Base-by-base conservation (phyloP, 92 coral and sea anemone species). In the Actinernus sp. region DNA sequence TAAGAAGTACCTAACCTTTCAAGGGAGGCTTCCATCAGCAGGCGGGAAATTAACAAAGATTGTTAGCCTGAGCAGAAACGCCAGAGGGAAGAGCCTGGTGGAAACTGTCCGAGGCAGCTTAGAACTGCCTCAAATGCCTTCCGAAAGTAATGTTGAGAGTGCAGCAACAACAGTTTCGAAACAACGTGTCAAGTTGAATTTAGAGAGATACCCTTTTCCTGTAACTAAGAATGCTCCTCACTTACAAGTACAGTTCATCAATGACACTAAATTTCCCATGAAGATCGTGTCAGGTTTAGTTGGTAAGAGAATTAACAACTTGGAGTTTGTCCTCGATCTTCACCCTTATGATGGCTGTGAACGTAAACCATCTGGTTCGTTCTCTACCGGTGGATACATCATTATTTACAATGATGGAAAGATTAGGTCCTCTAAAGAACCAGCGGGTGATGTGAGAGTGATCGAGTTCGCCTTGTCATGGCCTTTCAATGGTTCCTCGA, bases 21-120 rank as follows among this genome's bases (percentile, higher is more conserved):
- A 49, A n/a, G 61, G 84, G 33, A 25, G 70, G 0, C 68, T 77
- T 25, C 84, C 77, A 0, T 56, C 21, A 25, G 77, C 34, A 13
- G 68, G 58, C 3, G 84, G 70, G 5, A 77, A 77, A 46, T 33
- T 77, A 26, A 47, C 40, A 19, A 66, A 66, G 71, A 77, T 77
- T 10, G 24, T 66, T 17, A 33, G 1, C 23, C 31, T 67, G 41
- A 24, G 31, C 13, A 25, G 77, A 37, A 49, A 48, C 26, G 28
- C 51, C 13, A 3, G 20, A 0, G 47, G 13, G 20, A 55, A 55
- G 19, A 13, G 14, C 9, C 1, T 67, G 41, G 84, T 76, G 2
- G 68, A 47, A 58, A 27, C 46, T 10, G 58, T 66, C 23, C 41
- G 59, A 57, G 1, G 61, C 3, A 36, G 76, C 61, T 40, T 66